These are phyloP conservation scores for Drosophila auraria DNA, from an alignment of 1,140 invertebrate species.

Conservation along the genomic window DNA sequence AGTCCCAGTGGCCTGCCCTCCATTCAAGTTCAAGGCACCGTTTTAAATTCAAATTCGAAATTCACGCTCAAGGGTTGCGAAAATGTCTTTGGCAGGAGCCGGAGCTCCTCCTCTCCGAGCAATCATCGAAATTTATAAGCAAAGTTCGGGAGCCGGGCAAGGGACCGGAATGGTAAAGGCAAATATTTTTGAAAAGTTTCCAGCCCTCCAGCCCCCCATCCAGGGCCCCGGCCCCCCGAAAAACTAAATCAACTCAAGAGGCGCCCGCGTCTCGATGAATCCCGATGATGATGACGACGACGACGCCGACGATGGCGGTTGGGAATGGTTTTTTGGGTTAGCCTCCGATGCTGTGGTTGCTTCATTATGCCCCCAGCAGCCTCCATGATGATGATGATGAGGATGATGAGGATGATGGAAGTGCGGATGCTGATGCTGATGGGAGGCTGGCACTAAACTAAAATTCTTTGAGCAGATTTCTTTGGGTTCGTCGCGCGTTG, in stretches of 20 bases:
- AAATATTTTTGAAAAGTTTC: constrained; percentile 69
- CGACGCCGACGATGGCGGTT: constrained; percentile 22
- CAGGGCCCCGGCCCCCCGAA: neutral
- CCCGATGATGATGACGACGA: constrained; percentile 34
- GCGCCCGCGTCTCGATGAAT: constrained; percentile 39
- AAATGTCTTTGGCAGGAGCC: constrained; percentile 31
- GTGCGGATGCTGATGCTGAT: constrained; percentile 2
- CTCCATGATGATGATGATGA: neutral
- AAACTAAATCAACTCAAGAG: constrained; percentile 77
- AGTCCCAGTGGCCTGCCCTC: constrained; percentile 4
- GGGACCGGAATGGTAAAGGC: constrained; percentile 53
- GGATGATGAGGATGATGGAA: constrained; percentile 11
- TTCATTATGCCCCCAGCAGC: constrained; percentile 32
- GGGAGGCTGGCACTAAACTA: constrained; percentile 39
- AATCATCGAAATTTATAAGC: constrained; percentile 81
- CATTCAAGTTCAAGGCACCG: constrained; percentile 36
- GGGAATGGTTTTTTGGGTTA: constrained; percentile 41
- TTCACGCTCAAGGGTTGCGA: constrained; percentile 8
- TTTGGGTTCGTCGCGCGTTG: constrained; percentile 18
- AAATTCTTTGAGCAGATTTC: constrained; percentile 71
- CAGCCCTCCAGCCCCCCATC: neutral
- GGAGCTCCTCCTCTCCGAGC: constrained; percentile 36
- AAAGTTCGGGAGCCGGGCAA: constrained; percentile 49
- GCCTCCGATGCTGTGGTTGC: constrained; percentile 41
- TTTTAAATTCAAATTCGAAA: constrained; percentile 36